Evolutionary conservation across 2,888 invertebrate genomes (phyloP).

Genomic region (Temnothorax ravouxi): DNA sequence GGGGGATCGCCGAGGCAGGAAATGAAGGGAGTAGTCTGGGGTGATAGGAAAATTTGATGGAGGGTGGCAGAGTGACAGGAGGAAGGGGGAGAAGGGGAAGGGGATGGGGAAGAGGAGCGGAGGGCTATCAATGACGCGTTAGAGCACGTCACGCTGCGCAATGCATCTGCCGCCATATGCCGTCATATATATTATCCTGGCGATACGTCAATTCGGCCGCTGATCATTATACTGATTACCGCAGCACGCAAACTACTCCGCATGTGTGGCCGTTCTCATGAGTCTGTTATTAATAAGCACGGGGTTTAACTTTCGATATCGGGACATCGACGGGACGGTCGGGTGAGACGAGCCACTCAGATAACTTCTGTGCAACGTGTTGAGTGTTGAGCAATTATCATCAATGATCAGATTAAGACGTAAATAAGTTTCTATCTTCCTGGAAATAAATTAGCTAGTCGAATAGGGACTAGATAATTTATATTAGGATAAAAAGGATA

Average conservation of each 20-base stretch:
- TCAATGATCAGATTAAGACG: neutral
- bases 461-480: neutral
- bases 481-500: neutral
- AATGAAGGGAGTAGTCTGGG: conserved; percentile 81
- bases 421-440: neutral
- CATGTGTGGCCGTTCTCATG: conserved; percentile 75
- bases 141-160: conserved; percentile 79
- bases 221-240: conserved; percentile 83
- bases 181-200: conserved; percentile 81
- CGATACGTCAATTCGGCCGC: conserved; percentile 83
- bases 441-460: neutral
- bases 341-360: neutral
- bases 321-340: neutral
- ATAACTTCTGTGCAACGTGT: conserved; percentile 4
- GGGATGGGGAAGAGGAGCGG: conserved; percentile 58
- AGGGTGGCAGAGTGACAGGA: conserved; percentile 77
- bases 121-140: conserved; percentile 83
- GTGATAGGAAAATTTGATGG: conserved; percentile 86
- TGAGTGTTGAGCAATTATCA: neutral
- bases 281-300: conserved; percentile 77
- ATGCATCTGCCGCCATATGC: conserved; percentile 82
- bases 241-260: conserved; percentile 75
- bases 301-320: conserved; percentile 40
- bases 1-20: conserved; percentile 77
- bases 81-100: conserved; percentile 38